Evolutionary conservation across 2,113 vertebrate species (phyloP).

Genomic region (Calyptommatus sinebrachiatus): DNA sequence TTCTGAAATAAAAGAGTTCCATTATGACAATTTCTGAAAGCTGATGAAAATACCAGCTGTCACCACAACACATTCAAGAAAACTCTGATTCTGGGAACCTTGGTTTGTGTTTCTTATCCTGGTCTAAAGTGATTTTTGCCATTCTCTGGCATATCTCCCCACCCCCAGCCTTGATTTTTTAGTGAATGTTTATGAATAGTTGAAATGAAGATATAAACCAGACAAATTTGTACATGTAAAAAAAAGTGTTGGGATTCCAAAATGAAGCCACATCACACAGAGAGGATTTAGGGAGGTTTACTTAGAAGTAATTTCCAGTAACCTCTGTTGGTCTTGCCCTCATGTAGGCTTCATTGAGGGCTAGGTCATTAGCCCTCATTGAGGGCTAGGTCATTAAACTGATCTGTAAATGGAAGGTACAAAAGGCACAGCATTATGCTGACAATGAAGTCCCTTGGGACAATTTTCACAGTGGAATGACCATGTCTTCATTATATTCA

Average conservation of each 20-base stretch:
- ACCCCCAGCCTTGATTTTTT: constrained; percentile 29
- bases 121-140: constrained; percentile 23
- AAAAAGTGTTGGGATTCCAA: constrained; percentile 9
- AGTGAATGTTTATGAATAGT: constrained; percentile 52
- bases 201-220: constrained; percentile 62
- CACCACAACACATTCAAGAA: constrained; percentile 30
- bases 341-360: neutral
- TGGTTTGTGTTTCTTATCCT: constrained; percentile 22
- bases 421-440: neutral
- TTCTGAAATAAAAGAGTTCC: neutral
- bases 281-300: neutral
- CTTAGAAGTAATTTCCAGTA: neutral
- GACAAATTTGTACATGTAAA: constrained; percentile 19
- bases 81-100: constrained; percentile 18
- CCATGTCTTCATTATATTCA: no score
- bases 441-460: neutral
- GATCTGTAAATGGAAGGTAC: neutral
- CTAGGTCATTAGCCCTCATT: neutral
- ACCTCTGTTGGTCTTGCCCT: neutral
- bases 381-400: neutral
- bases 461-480: neutral
- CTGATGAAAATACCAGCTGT: constrained; percentile 29
- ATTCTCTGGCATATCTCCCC: neutral
- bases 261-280: constrained; percentile 32
- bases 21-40: constrained; percentile 37